These are phyloP conservation scores for Auanema sp. DNA, from an alignment of 2,888 invertebrate species.

Conservation along the genomic window DNA sequence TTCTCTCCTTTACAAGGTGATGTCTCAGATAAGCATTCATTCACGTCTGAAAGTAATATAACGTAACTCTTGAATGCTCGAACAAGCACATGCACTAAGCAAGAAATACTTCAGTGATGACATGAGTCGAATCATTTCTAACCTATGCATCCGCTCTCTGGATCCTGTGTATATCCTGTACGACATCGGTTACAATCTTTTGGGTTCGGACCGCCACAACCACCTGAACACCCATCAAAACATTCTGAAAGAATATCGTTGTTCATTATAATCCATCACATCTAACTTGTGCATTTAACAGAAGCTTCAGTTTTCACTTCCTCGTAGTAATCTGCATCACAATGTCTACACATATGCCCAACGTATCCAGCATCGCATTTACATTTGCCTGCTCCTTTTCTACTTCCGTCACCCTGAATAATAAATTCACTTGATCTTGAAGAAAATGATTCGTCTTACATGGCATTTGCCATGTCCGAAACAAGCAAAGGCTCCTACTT, in stretches of 20 bases:
- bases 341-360: constrained; percentile 79
- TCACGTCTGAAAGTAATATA: constrained; percentile 40
- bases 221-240: constrained; percentile 58
- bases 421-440: not conserved
- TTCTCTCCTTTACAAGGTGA: constrained; percentile 40
- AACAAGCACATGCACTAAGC: constrained; percentile 37
- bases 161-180: constrained; percentile 50
- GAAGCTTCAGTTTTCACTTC: constrained; percentile 22
- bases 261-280: not conserved
- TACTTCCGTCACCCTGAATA: constrained; percentile 79
- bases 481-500: constrained; percentile 75
- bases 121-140: not conserved
- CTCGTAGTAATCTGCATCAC: constrained; percentile 69
- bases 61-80: not conserved
- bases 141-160: constrained; percentile 54
- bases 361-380: constrained; percentile 81
- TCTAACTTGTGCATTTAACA: constrained; percentile 50
- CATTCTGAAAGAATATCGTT: constrained; percentile 47
- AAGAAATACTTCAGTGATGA: not conserved
- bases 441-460: constrained; percentile 61
- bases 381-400: constrained; percentile 90
- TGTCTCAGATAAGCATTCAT: constrained; percentile 45
- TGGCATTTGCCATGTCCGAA: constrained; percentile 80
- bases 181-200: constrained; percentile 55
- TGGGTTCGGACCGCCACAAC: constrained; percentile 47